These are phyloP conservation scores for Sisyra nigra DNA, from an alignment of 2,888 invertebrate species.

Conservation along the genomic window DNA sequence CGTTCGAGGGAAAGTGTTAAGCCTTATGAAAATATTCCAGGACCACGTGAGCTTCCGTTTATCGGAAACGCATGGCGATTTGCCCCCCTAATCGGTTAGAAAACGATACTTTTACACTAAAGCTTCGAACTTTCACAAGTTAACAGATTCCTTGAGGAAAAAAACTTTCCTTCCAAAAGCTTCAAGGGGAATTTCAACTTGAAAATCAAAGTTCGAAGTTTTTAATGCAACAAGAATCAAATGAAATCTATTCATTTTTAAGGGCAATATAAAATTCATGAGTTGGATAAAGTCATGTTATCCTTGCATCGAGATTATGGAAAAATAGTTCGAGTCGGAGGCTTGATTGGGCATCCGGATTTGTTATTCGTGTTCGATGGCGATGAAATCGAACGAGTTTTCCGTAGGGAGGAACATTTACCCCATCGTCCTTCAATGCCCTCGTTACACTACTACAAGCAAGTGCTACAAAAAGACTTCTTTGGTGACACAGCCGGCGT, in stretches of 20 bases:
- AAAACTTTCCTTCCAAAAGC: no score
- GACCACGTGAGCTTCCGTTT: conserved; percentile 54
- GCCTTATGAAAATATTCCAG: conserved; percentile 49
- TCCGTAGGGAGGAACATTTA: conserved; percentile 49
- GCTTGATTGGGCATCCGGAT: conserved; percentile 60
- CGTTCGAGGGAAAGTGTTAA: no score
- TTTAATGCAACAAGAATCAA: no score
- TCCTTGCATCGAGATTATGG: conserved; percentile 37
- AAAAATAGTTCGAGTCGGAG: conserved; percentile 47
- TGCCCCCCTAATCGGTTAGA: conserved; percentile 45
- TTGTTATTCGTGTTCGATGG: conserved; percentile 56
- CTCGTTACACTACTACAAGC: conserved; percentile 54
- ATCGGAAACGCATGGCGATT: conserved; percentile 72
- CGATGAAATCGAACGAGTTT: conserved; percentile 53
- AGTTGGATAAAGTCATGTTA: conserved; percentile 41
- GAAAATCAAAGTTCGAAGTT: no score
- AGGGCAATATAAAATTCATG: conserved; percentile 34
- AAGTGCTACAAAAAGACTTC: conserved; percentile 47
- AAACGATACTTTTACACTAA: background rate
- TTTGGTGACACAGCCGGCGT: conserved; percentile 55
- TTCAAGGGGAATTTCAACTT: no score
- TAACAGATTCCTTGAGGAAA: no score
- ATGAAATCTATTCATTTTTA: conserved; percentile 3
- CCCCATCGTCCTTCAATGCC: conserved; percentile 60
- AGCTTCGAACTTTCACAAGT: no score